Percentiles rank a stretch among this genome's conserved stretches.
phyloP scores from a whole-genome alignment of 1,140 invertebrate species.

The Homarus americanus region DNA sequence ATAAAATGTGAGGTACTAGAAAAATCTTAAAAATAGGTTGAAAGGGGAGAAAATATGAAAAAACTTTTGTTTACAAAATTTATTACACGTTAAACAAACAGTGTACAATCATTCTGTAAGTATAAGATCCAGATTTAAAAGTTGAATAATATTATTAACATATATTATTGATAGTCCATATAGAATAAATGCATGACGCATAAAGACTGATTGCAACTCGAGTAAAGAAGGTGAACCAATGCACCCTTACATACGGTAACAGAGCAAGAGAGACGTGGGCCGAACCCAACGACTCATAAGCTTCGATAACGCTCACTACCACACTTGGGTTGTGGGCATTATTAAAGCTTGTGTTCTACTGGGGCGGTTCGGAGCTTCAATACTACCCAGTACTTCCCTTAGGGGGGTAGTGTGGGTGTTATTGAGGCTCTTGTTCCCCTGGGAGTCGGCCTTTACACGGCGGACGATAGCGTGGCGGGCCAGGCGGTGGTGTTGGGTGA shows the following conservation, averaged over 20 bases:
- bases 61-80: constrained; percentile 73
- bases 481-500: constrained; percentile 50
- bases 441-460: constrained; percentile 34
- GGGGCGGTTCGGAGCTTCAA: background rate
- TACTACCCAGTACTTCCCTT: background rate
- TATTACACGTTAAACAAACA: constrained; percentile 74
- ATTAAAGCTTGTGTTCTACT: background rate
- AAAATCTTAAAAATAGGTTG: background rate
- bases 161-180: constrained; percentile 70
- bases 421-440: constrained; percentile 11
- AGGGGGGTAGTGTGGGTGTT: background rate
- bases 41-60: constrained; percentile 2
- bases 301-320: constrained; percentile 1
- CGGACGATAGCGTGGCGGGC: constrained; percentile 59
- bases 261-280: constrained; percentile 49
- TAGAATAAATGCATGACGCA: constrained; percentile 73
- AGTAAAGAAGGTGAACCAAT: constrained; percentile 61
- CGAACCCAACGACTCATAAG: background rate
- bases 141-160: constrained; percentile 71
- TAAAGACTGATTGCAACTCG: constrained; percentile 70
- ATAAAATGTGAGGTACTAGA: too few species aligned
- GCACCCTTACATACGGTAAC: constrained; percentile 70
- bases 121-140: constrained; percentile 71
- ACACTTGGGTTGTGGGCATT: background rate
- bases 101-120: constrained; percentile 75